These are phyloP conservation scores for Elegia similella DNA, from an alignment of 2,888 invertebrate genomes.

Conservation along the genomic window DNA sequence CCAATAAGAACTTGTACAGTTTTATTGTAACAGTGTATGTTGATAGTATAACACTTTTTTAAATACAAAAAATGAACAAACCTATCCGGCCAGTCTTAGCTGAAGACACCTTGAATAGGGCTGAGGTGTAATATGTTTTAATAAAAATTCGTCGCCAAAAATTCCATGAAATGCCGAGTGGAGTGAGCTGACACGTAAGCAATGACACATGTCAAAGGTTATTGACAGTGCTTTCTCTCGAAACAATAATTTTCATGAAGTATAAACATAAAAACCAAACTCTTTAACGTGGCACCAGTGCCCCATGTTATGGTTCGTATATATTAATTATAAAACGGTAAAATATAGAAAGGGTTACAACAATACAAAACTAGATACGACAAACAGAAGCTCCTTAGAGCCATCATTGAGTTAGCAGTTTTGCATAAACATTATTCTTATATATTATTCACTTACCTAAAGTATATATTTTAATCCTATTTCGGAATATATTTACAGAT, in stretches of 20 bases:
- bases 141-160: constrained; percentile 13
- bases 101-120: background rate
- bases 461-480: background rate
- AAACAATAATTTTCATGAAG: constrained; percentile 17
- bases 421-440: background rate
- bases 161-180: constrained; percentile 43
- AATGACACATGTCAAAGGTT: constrained; percentile 82
- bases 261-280: background rate
- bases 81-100: background rate
- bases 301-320: background rate
- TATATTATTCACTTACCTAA: background rate
- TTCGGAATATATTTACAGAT: background rate
- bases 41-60: background rate
- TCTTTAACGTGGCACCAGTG: background rate
- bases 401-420: background rate
- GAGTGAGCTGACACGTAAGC: constrained; percentile 74
- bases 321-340: too few relatives aligned
- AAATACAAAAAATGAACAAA: background rate
- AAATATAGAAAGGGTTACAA: too few relatives aligned
- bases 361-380: background rate
- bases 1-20: constrained; percentile 23
- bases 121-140: background rate
- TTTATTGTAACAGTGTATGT: background rate
- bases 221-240: constrained; percentile 67
- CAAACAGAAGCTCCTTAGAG: background rate